Percentiles rank a stretch among this genome's conserved stretches.
These are phyloP conservation scores for Petrocephalus microphthalmus DNA, from an alignment of 2,113 vertebrate genomes.

Conservation along the genomic window DNA sequence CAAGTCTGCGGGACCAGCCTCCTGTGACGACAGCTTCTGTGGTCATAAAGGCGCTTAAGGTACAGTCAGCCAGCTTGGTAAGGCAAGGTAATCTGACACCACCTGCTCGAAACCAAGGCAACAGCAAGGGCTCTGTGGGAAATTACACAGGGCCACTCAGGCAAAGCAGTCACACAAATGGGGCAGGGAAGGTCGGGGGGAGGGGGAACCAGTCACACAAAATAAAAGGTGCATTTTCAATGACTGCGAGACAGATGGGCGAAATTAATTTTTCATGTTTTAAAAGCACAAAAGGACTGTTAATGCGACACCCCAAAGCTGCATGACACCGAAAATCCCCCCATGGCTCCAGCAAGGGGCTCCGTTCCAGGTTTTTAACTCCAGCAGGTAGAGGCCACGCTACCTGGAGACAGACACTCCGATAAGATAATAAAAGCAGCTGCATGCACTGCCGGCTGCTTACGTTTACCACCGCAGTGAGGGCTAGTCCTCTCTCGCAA, in stretches of 20 bases:
- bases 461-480: background rate
- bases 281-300: background rate
- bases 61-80: slow-evolving; percentile 35
- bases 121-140: slow-evolving; percentile 36
- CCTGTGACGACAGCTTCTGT: background rate
- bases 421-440: background rate
- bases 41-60: slow-evolving; percentile 18
- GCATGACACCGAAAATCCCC: background rate
- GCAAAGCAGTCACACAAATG: slow-evolving; percentile 23
- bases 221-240: background rate
- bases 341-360: background rate
- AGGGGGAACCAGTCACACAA: background rate
- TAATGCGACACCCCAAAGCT: background rate
- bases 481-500: background rate
- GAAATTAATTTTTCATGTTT: background rate
- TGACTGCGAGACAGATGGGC: background rate
- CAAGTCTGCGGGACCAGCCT: slow-evolving; percentile 2
- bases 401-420: background rate
- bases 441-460: background rate
- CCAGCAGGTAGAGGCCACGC: background rate
- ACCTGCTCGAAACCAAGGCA: slow-evolving; percentile 53
- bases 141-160: slow-evolving; percentile 40
- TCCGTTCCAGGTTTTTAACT: background rate
- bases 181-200: background rate
- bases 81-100: slow-evolving; percentile 63